Conservation (phyloP, 2,113 vertebrate species). For the Pluvialis apricaria region DNA sequence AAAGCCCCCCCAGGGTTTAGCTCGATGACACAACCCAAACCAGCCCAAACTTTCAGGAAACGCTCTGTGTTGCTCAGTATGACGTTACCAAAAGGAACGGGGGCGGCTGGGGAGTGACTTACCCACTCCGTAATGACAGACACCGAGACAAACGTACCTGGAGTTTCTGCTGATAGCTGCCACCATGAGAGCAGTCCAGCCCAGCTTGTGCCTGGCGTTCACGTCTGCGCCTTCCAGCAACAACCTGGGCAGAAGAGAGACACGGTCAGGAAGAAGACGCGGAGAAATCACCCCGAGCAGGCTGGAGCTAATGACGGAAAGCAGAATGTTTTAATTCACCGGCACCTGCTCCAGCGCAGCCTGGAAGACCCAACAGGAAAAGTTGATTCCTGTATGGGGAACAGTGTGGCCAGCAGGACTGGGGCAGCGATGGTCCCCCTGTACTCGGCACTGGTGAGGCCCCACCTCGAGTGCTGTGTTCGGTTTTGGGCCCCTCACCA, state of each 20-base stretch:
- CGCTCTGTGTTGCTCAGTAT: accelerated
- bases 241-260: slow-evolving; percentile 72
- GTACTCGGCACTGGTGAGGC: too few species aligned
- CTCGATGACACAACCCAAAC: background rate
- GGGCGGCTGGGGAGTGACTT: accelerated
- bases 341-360: background rate
- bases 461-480: too few species aligned
- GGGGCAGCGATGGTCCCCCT: too few species aligned
- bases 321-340: background rate
- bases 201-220: slow-evolving; percentile 86
- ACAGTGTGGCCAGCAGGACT: too few species aligned
- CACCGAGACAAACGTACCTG: slow-evolving; percentile 64
- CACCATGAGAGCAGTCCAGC: slow-evolving; percentile 95
- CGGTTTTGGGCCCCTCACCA: too few species aligned
- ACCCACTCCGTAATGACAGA: accelerated
- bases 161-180: slow-evolving; percentile 89
- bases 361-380: background rate
- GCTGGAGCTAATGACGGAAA: background rate
- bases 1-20: background rate
- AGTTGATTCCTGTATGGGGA: too few species aligned
- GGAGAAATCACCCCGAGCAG: background rate
- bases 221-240: slow-evolving; percentile 80
- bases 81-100: background rate
- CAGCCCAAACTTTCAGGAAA: background rate
- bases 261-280: background rate